Conservation (phyloP, 2,797 vertebrate genomes). For the Astyanax mexicanus region DNA sequence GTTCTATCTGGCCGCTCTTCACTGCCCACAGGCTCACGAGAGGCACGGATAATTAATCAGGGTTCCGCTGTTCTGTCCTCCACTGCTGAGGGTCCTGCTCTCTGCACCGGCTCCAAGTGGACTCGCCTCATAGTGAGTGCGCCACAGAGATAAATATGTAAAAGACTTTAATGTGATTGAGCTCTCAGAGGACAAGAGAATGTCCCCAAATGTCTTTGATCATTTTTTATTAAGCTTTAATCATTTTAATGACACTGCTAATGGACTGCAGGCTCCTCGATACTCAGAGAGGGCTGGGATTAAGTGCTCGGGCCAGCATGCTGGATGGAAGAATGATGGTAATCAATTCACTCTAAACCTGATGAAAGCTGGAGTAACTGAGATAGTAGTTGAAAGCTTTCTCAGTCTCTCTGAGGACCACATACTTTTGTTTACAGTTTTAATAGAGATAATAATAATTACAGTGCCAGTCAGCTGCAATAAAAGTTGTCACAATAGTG, state of each 20-base stretch:
- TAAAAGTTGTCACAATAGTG: too few species aligned
- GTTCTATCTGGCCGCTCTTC: slow-evolving; percentile 60
- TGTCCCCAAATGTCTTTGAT: slow-evolving; percentile 17
- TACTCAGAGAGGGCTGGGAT: slow-evolving; percentile 5
- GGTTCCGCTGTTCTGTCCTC: slow-evolving; percentile 25
- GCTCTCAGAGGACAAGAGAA: slow-evolving; percentile 27
- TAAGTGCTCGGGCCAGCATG: neutral
- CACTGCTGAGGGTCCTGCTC: neutral
- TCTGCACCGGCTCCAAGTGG: slow-evolving; percentile 21
- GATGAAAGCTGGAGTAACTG: neutral
- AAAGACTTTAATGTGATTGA: slow-evolving; percentile 47
- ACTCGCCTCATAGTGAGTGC: slow-evolving; percentile 3
- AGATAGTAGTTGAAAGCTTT: neutral
- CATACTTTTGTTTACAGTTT: neutral
- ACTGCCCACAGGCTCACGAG: slow-evolving; percentile 27
- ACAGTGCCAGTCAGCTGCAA: neutral
- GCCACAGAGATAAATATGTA: slow-evolving; percentile 23
- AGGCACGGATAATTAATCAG: slow-evolving; percentile 50
- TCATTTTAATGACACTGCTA: slow-evolving; percentile 42
- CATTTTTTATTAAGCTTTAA: slow-evolving; percentile 28
- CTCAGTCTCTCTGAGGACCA: neutral
- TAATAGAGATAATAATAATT: neutral
- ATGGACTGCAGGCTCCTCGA: slow-evolving; percentile 26
- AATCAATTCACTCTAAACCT: neutral
- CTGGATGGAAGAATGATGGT: neutral